phyloP scores from a whole-genome alignment of 2,113 vertebrate genomes.

The Gasterosteus aculeatus region DNA sequence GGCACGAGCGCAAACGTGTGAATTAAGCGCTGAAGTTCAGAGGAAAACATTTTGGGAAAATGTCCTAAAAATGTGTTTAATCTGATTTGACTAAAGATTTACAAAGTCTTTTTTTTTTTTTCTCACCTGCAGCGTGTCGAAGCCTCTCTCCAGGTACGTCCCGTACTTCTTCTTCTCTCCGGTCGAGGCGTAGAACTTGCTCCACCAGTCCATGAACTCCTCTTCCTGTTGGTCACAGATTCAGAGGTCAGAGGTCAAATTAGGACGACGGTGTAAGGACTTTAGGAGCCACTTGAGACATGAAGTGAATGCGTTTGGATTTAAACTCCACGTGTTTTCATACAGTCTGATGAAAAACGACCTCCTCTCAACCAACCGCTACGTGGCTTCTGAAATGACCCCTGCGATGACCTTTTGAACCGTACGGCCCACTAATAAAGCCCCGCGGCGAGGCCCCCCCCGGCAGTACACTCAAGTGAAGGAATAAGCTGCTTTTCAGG shows the following conservation, averaged over 20 bases:
- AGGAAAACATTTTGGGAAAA: conserved; percentile 18
- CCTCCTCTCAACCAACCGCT: too few relatives aligned
- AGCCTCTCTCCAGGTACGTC: conserved; percentile 90
- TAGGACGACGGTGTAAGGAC: background rate
- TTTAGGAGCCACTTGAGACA: background rate
- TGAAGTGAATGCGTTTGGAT: too few relatives aligned
- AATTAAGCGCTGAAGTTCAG: conserved; percentile 45
- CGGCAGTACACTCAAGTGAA: background rate
- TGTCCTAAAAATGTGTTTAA: background rate
- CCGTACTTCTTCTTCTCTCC: conserved; percentile 92
- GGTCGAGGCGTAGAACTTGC: conserved; percentile 92
- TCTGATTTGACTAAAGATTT: too few relatives aligned
- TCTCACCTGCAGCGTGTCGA: conserved; percentile 90
- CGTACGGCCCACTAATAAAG: background rate
- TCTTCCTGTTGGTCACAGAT: conserved; percentile 84
- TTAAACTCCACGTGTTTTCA: background rate
- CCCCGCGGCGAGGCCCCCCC: background rate
- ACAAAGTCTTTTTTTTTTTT: too few relatives aligned
- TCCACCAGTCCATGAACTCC: conserved; percentile 98
- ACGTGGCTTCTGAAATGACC: background rate
- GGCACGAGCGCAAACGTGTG: conserved; percentile 22
- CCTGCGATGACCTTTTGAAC: conserved; percentile 25
- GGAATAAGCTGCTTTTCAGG: conserved; percentile 44
- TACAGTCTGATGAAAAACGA: background rate
- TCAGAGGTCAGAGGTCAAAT: conserved; percentile 33